These are phyloP conservation scores for Plectrocnemia conspersa DNA, from an alignment of 1,140 invertebrate species.

Conservation along the genomic window DNA sequence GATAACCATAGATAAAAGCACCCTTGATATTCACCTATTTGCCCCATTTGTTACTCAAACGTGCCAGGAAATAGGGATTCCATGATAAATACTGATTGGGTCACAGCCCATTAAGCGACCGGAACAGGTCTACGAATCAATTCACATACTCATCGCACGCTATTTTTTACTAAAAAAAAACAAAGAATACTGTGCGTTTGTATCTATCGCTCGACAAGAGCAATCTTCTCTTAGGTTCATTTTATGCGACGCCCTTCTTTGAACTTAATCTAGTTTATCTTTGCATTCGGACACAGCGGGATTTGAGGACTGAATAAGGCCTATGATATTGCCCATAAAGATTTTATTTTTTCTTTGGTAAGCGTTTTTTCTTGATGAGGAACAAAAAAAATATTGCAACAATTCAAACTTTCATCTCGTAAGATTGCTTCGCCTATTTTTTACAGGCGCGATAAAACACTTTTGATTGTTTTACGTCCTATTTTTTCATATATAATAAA, in stretches of 20 bases:
- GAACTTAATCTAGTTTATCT: too few species aligned
- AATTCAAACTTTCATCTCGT: too few species aligned
- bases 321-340: too few species aligned
- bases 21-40: not conserved
- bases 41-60: conserved; percentile 16
- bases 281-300: too few species aligned
- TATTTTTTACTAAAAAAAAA: not conserved
- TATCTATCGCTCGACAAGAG: not conserved
- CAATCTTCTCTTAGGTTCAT: not conserved
- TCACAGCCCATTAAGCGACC: conserved; percentile 27
- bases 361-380: too few species aligned
- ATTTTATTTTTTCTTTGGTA: too few species aligned
- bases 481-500: too few species aligned
- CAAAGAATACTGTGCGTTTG: not conserved
- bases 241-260: not conserved
- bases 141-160: conserved; percentile 27
- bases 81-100: conserved; percentile 34
- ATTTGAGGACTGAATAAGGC: too few species aligned
- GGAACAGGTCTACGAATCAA: conserved; percentile 23
- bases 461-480: too few species aligned
- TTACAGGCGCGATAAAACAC: too few species aligned
- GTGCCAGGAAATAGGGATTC: conserved; percentile 19
- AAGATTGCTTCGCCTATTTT: too few species aligned
- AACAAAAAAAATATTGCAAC: too few species aligned
- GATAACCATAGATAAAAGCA: conserved; percentile 1